Conservation (phyloP, 2,797 vertebrate species). For the Tinamus major region DNA sequence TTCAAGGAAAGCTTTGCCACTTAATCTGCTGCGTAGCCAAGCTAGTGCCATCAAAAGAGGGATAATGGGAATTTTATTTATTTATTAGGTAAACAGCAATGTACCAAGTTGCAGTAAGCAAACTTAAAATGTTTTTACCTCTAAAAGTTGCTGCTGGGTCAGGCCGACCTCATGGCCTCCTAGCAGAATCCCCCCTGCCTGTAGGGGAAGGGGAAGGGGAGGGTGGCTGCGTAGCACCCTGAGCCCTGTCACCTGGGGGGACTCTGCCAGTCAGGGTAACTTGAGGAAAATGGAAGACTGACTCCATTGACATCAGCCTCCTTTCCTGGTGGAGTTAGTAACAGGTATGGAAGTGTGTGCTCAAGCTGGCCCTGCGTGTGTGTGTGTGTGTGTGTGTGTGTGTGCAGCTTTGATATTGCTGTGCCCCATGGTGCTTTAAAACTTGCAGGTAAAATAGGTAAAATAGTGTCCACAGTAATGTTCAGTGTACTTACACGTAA, state of each 20-base stretch:
- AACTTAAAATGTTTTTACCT: background rate
- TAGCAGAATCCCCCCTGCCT: background rate
- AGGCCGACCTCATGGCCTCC: background rate
- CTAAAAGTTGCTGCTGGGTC: background rate
- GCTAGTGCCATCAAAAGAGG: background rate
- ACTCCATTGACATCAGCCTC: background rate
- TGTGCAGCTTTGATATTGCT: background rate
- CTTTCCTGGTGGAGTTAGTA: background rate
- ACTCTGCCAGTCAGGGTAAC: background rate
- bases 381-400: background rate
- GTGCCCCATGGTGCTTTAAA: background rate
- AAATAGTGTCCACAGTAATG: background rate
- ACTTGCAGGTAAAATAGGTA: background rate
- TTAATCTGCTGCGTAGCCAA: background rate
- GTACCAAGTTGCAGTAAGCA: background rate
- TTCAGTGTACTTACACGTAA: background rate
- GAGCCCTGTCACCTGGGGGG: background rate
- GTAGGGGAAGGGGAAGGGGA: too few relatives aligned
- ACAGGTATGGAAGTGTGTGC: background rate
- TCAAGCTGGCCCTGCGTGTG: fast-evolving
- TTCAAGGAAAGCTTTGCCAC: background rate
- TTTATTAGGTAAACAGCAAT: too few relatives aligned
- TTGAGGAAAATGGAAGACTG: background rate
- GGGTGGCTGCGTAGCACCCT: background rate
- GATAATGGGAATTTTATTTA: background rate